These are phyloP conservation scores for Lycophotia porphyrea DNA, from an alignment of 2,888 invertebrate species.

Conservation along the genomic window DNA sequence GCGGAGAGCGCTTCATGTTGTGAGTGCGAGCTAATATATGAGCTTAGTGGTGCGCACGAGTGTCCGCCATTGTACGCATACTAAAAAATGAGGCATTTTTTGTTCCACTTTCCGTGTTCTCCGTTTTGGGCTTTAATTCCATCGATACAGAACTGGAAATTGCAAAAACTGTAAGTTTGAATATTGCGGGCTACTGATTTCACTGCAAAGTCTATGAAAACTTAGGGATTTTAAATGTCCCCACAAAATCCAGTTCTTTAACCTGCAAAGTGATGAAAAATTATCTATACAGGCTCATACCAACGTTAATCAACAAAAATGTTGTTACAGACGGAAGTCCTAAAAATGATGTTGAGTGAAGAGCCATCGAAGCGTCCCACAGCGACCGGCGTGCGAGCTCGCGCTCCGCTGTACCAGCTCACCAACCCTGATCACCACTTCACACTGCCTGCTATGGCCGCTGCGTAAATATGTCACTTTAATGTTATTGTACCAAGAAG, in stretches of 20 bases:
- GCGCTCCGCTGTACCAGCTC: slow-evolving; percentile 90
- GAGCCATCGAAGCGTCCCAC: slow-evolving; percentile 94
- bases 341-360: slow-evolving; percentile 94
- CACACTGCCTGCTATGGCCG: slow-evolving; percentile 81
- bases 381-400: slow-evolving; percentile 92
- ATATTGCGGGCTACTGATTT: no score
- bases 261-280: neutral
- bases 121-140: neutral
- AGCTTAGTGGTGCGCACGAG: no score
- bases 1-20: no score
- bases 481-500: neutral
- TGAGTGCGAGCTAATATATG: no score
- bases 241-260: no score
- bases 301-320: no score
- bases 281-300: neutral
- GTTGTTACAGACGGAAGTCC: slow-evolving; percentile 91
- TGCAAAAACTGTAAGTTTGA: neutral
- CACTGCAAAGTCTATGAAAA: no score
- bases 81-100: no score
- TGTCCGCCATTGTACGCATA: no score
- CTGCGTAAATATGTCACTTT: slow-evolving; percentile 31
- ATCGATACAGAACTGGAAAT: neutral
- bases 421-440: slow-evolving; percentile 88
- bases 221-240: no score
- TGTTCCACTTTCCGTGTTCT: no score